These are phyloP conservation scores for Nemapogon koenigi DNA, from an alignment of 2,888 invertebrate genomes.

Conservation along the genomic window DNA sequence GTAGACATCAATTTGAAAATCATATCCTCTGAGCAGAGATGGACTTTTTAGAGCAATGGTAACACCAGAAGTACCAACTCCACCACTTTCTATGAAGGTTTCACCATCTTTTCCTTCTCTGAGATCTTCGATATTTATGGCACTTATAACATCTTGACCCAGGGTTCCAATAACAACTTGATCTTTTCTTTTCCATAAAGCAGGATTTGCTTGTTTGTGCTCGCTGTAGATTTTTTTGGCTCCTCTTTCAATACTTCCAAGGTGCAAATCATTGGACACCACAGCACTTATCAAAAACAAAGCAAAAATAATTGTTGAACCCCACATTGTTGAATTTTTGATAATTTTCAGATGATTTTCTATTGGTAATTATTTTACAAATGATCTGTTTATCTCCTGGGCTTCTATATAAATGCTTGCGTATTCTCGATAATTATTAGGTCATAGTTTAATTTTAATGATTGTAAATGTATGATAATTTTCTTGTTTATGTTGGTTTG, in stretches of 20 bases:
- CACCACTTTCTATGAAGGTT: conserved; percentile 37
- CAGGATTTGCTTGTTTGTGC: conserved; percentile 38
- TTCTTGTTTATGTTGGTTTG: too few relatives aligned
- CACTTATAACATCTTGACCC: conserved; percentile 35
- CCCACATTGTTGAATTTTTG: too few relatives aligned
- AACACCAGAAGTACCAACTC: conserved; percentile 37
- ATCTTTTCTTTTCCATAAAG: conserved; percentile 42
- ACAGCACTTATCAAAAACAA: too few relatives aligned
- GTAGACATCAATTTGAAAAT: conserved; percentile 42
- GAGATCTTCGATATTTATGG: conserved; percentile 39
- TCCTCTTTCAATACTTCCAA: not conserved
- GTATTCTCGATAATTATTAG: too few relatives aligned
- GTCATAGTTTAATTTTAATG: too few relatives aligned
- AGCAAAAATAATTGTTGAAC: too few relatives aligned
- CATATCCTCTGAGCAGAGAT: conserved; percentile 39
- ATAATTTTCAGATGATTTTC: too few relatives aligned
- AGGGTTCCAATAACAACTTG: conserved; percentile 33
- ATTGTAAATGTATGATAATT: too few relatives aligned
- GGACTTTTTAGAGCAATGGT: conserved; percentile 42
- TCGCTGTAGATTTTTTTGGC: conserved; percentile 36
- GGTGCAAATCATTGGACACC: conserved; percentile 1
- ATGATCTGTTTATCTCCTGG: too few relatives aligned
- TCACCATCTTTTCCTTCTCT: conserved; percentile 41
- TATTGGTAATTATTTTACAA: too few relatives aligned
- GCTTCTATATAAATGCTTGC: too few relatives aligned